A percentile compares a stretch with the other conserved stretches of the same genome.
These are phyloP conservation scores for Clupea harengus DNA, from an alignment of 2,113 vertebrate genomes.

Conservation along the genomic window DNA sequence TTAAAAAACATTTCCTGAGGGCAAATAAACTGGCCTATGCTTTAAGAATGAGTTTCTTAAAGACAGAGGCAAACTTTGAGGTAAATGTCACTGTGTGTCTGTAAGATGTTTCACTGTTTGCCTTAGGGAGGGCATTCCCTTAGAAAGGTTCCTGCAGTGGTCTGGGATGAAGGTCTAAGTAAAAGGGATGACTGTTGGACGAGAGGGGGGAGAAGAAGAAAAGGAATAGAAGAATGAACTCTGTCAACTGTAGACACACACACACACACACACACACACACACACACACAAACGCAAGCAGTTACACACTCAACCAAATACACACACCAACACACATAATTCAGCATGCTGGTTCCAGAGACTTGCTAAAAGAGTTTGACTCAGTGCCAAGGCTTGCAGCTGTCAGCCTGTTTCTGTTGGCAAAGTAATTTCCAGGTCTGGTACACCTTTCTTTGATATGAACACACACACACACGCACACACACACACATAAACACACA, in stretches of 20 bases:
- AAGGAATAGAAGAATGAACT: neutral
- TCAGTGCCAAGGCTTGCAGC: neutral
- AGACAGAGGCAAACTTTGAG: neutral
- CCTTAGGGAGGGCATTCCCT: neutral
- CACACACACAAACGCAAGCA: neutral
- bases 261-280: neutral
- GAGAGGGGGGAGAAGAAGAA: neutral
- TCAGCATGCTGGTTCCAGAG: neutral
- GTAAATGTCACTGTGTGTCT: neutral
- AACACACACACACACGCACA: neutral
- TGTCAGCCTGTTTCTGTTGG: conserved; percentile 13
- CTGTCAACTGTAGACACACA: neutral
- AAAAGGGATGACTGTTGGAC: neutral
- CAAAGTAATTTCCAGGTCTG: conserved; percentile 7
- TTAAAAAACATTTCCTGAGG: neutral
- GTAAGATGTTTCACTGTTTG: neutral
- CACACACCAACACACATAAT: neutral
- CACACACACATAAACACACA: neutral
- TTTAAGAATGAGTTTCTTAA: neutral
- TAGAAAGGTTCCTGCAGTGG: neutral
- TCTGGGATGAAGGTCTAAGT: neutral
- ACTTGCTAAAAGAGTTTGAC: conserved; percentile 2
- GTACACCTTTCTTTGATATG: conserved; percentile 7
- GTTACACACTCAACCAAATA: neutral
- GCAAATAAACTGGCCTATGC: neutral